A percentile compares a stretch with the other conserved stretches of the same genome.
Conservation (phyloP, 2,113 vertebrate species). For the human region DNA sequence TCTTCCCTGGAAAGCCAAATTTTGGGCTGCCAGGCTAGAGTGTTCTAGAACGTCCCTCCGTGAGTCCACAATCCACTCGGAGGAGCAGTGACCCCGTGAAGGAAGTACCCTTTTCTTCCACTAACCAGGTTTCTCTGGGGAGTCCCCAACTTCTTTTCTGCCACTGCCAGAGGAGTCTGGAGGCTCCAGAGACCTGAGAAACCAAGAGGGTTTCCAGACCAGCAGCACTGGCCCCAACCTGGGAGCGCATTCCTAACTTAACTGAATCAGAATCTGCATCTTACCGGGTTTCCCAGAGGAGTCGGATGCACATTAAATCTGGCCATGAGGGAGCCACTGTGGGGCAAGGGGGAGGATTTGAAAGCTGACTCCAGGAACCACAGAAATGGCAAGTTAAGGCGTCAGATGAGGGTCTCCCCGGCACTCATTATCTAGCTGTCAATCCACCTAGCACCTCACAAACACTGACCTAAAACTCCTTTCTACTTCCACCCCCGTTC, state of each 20-base stretch:
- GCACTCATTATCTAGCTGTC: background rate
- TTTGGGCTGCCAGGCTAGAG: too few relatives aligned
- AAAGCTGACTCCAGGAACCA: background rate
- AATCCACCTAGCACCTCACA: background rate
- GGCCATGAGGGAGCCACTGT: background rate
- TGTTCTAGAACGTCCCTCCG: background rate
- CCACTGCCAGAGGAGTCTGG: background rate
- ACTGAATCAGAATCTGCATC: background rate
- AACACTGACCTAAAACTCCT: background rate
- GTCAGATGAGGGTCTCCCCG: background rate
- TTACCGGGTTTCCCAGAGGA: background rate
- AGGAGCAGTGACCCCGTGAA: background rate
- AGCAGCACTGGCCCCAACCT: background rate
- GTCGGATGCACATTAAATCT: background rate
- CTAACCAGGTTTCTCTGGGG: background rate
- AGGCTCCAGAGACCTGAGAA: background rate
- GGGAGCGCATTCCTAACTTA: background rate
- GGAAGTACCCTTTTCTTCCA: background rate
- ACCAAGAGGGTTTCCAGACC: background rate
- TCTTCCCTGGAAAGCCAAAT: background rate
- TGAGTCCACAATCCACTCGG: background rate
- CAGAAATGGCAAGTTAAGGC: background rate
- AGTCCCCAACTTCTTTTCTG: background rate
- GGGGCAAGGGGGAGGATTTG: background rate
- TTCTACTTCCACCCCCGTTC: background rate